Evolutionary conservation across 2,888 invertebrate genomes (phyloP).

Genomic region (Nymphalis urticae): DNA sequence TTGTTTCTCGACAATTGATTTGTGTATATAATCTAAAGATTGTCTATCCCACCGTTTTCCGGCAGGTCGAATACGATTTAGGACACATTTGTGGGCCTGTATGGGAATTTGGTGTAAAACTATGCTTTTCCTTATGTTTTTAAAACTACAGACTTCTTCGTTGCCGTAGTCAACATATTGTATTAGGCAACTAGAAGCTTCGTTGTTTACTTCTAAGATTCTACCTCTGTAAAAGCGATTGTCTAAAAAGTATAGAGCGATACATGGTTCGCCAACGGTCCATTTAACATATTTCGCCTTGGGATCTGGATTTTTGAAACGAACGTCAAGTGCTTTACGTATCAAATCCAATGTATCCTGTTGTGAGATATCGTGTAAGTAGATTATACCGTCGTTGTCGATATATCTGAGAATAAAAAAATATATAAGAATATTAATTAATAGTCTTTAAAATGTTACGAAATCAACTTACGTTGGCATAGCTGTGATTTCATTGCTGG

Average conservation of each 20-base stretch:
- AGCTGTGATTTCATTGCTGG: slow-evolving; percentile 78
- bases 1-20: slow-evolving; percentile 79
- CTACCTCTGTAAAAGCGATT: slow-evolving; percentile 87
- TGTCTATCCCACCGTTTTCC: slow-evolving; percentile 70
- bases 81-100: slow-evolving; percentile 83
- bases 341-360: slow-evolving; percentile 74
- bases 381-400: slow-evolving; percentile 74
- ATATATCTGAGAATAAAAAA: slow-evolving; percentile 55
- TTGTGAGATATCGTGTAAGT: slow-evolving; percentile 61
- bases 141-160: slow-evolving; percentile 82
- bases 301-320: slow-evolving; percentile 69
- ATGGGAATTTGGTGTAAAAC: slow-evolving; percentile 84
- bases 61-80: slow-evolving; percentile 67
- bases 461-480: slow-evolving; percentile 81
- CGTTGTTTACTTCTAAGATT: slow-evolving; percentile 71
- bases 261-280: slow-evolving; percentile 84
- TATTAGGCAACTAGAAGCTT: slow-evolving; percentile 74
- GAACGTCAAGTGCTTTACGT: slow-evolving; percentile 69
- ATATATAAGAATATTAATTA: slow-evolving; percentile 3
- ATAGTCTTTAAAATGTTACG: slow-evolving; percentile 31
- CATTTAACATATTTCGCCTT: slow-evolving; percentile 78
- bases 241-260: slow-evolving; percentile 85
- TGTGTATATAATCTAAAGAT: slow-evolving; percentile 84
- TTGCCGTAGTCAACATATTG: slow-evolving; percentile 93
- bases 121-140: slow-evolving; percentile 83